Conservation (phyloP, 2,113 vertebrate genomes). For the Casuarius casuarius region DNA sequence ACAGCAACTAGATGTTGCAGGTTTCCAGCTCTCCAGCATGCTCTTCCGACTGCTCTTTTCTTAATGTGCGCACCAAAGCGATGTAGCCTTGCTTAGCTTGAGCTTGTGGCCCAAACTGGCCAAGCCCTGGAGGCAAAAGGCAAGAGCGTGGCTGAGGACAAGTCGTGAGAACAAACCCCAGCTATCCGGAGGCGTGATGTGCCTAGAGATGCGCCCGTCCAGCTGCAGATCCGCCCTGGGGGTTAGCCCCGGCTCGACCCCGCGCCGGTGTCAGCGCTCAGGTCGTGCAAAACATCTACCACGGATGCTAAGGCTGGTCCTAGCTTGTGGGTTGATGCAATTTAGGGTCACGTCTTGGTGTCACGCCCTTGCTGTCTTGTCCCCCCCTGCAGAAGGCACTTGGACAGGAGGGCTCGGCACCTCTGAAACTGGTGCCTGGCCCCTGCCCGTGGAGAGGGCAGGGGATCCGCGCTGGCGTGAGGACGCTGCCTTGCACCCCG, state of each 20-base stretch:
- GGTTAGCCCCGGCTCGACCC: neutral
- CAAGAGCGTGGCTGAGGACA: accelerated
- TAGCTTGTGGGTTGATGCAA: neutral
- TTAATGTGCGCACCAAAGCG: neutral
- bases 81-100: neutral
- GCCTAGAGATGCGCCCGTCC: neutral
- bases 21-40: neutral
- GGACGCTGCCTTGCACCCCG: neutral
- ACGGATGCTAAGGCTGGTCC: neutral
- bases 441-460: neutral
- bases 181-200: too few relatives aligned
- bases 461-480: neutral
- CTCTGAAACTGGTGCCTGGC: neutral
- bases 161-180: neutral
- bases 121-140: neutral
- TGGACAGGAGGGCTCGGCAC: neutral
- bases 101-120: neutral
- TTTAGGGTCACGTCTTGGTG: neutral
- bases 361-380: neutral
- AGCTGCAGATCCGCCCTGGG: neutral
- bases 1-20: neutral
- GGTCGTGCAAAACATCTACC: too few relatives aligned
- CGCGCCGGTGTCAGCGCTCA: neutral
- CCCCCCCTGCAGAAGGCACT: too few relatives aligned
- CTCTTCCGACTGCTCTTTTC: neutral